Evolutionary conservation across 2,888 invertebrate genomes (phyloP).

Genomic region (Azorinus chamasolen): DNA sequence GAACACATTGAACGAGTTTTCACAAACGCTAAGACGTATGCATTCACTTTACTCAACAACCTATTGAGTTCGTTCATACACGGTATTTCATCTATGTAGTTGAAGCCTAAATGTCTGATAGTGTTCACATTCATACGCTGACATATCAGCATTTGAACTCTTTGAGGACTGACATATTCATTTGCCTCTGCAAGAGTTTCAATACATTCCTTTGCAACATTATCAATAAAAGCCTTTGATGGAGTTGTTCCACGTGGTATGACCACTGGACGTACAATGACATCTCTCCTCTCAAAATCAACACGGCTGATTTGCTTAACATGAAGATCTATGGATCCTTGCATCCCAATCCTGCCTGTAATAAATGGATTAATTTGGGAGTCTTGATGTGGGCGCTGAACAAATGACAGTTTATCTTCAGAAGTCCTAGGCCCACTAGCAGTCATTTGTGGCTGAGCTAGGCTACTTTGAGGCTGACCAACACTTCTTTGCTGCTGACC

Average conservation of each 20-base stretch:
- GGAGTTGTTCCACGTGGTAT: conserved; percentile 33
- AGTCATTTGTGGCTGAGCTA: neutral
- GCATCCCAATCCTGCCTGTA: neutral
- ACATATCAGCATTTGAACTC: conserved; percentile 77
- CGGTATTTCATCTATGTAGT: conserved; percentile 61
- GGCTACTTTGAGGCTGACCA: neutral
- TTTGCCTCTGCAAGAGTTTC: conserved; percentile 79
- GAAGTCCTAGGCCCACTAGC: neutral
- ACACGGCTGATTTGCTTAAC: conserved; percentile 52
- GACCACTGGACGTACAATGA: conserved; percentile 44
- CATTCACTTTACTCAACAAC: conserved; percentile 71
- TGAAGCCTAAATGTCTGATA: conserved; percentile 47
- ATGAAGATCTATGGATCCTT: conserved; percentile 26
- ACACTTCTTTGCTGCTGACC: no score
- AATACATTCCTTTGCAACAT: conserved; percentile 81
- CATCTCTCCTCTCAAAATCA: conserved; percentile 64
- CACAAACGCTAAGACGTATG: conserved; percentile 82
- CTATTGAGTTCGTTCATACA: conserved; percentile 78
- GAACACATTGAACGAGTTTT: conserved; percentile 80
- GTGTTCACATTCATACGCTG: conserved; percentile 65
- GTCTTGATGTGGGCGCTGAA: neutral
- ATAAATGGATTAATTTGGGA: conserved; percentile 1
- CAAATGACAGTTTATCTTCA: neutral
- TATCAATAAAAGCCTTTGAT: conserved; percentile 70
- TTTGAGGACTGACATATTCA: conserved; percentile 77